Evolutionary conservation across 2,888 invertebrate genomes (phyloP), one percentile per base, ranked within the genome.

Genomic region (Helobdella robusta): DNA sequence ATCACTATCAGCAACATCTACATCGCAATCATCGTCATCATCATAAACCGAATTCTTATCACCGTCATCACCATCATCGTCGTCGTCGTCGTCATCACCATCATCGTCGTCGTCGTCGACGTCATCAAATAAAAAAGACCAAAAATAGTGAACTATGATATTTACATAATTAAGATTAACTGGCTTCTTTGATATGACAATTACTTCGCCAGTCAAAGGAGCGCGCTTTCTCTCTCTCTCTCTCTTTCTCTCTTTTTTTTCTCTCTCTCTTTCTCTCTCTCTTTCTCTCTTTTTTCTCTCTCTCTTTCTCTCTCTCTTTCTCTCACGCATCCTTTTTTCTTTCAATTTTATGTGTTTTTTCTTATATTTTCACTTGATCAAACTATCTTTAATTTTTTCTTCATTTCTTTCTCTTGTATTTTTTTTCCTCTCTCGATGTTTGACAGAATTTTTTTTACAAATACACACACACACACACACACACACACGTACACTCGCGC

Each of bases 1-100:
- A 59, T 59, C 11, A 59, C 11, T 20, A 52, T 52, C 25, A 52
- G 8, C 59, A 59, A 28, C 59, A 32, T 30, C 59, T 28, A 28
- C 59, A 59, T 30, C 59, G 30, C 11, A 8, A 59, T 30, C 59
- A 59, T 59, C 59, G 20, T 30, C 30, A 59, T 30, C 59, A 59
- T 32, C 25, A 59, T 30, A 23, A 59, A 28, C 59, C 15, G 15
- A 23, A 30, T 59, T 32, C 15, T 59, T 32, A 59, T 30, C 59
- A 59, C 11, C 59, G 30, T 23, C 59, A 59, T 30, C 32, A 59
- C 30, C 59, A 59, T 59, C 23, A 52, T 52, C 23, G 20, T 52
- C 23, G 11, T 20, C 23, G 11, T 52, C 23, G 11, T 52, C 23
- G 11, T 52, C 52, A 52, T 40, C 52, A 52, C 20, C 52, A 23